phyloP scores from a whole-genome alignment of 2,888 invertebrate genomes.

The Eilema griseolum region DNA sequence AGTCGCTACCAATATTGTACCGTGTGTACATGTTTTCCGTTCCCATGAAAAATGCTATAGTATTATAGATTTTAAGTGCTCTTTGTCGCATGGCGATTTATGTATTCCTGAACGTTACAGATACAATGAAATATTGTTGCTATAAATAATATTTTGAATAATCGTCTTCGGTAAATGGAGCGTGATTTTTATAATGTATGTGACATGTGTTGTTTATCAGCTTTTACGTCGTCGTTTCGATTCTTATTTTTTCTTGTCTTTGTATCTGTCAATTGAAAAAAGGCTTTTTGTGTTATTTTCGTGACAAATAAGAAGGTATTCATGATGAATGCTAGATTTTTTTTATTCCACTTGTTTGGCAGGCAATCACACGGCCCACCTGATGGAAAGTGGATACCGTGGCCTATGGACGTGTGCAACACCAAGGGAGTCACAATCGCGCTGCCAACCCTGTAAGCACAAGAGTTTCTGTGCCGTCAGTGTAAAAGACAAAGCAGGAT shows the following conservation, averaged over 20 bases:
- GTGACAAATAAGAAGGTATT: not conserved
- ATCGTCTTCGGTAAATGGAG: slow-evolving; percentile 34
- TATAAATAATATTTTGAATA: slow-evolving; percentile 65
- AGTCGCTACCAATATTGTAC: not conserved
- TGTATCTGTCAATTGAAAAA: not conserved
- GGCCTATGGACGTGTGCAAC: too few relatives aligned
- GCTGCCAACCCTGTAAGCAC: too few relatives aligned
- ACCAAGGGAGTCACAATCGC: too few relatives aligned
- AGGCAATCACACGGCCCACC: too few relatives aligned
- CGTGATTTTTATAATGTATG: slow-evolving; percentile 39
- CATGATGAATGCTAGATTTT: not conserved
- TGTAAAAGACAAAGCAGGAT: too few relatives aligned
- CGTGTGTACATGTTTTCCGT: slow-evolving; percentile 14
- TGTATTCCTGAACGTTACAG: slow-evolving; percentile 46
- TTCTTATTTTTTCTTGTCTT: not conserved
- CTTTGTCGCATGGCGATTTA: slow-evolving; percentile 47
- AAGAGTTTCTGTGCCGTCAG: too few relatives aligned
- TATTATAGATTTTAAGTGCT: slow-evolving; percentile 56
- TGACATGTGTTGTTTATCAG: slow-evolving; percentile 22
- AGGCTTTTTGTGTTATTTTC: not conserved
- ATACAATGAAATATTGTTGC: slow-evolving; percentile 51
- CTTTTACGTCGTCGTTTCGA: not conserved
- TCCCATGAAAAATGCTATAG: slow-evolving; percentile 55
- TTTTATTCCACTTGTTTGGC: too few relatives aligned
- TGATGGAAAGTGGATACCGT: too few relatives aligned